Base-by-base conservation (phyloP, 2,888 invertebrate genomes). In the Drosophila longiperda region DNA sequence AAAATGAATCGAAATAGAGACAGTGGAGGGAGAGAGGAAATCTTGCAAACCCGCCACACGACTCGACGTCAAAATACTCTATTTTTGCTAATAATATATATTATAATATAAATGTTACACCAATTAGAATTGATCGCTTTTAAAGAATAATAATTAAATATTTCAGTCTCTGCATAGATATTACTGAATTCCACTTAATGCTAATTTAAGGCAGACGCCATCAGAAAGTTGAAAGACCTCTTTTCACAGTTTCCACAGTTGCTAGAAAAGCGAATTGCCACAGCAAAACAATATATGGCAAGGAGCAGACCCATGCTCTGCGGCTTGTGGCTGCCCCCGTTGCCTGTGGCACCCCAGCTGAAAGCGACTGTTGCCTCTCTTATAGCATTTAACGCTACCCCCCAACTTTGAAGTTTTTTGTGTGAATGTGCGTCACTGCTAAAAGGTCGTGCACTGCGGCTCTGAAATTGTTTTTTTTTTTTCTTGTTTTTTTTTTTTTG, bases 271-370 rank as follows among this genome's bases (percentile, higher is more conserved):
- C 36, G 26, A 68, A 59, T 52, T 50, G 64, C 42, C 57, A 54
- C 59, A 70, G 60, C 65, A 45, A 66, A 72, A 58, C 67, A 70
- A 82, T 82, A 82, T 82, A 75, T 68, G 58, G 67, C 67, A 70
- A 40, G 55, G 63, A 53, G 58, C 66, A 78, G 65, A 75, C 68
- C 72, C 68, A 26, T 61, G 71, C 65, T 58, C 83, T 83, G 89
- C 66, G 87, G 89, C 83, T 88, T 84, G 89, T 87, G 82, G 78
- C 78, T 67, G 81, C 53, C 62, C 34, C 34, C 65, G 23, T 57
- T 42, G 34, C 17, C 33, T 45, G 59, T 42, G 33, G 34, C 26
- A 23, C 34, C 36, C 54, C 36, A 45, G 32, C 17, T 52, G 58
- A 36, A 32, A 32, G 57, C 66, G 55, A 78, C 71, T 68, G 78